Conservation (phyloP, 2,797 vertebrate species). For the Falco concolor region DNA sequence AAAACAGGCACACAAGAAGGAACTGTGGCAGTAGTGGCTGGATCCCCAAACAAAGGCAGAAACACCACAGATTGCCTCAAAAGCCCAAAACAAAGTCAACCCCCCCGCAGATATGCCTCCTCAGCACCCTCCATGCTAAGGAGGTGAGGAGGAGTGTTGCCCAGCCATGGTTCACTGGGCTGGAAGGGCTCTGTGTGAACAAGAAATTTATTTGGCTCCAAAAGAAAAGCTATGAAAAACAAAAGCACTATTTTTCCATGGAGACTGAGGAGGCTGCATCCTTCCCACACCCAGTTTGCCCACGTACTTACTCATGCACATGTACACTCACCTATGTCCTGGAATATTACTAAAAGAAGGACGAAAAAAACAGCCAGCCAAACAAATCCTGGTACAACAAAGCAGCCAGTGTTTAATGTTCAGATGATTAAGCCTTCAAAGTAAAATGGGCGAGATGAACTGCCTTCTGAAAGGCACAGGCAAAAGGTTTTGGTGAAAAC, state of each 20-base stretch:
- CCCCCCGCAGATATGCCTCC: not conserved
- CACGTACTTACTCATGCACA: not conserved
- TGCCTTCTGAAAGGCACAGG: not conserved
- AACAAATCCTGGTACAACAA: not conserved
- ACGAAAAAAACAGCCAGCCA: not conserved
- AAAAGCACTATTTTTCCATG: not conserved
- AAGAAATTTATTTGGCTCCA: not conserved
- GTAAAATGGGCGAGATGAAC: not conserved
- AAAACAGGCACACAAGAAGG: not conserved
- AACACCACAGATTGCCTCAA: not conserved
- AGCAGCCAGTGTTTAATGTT: accelerated
- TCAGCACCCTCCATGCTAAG: not conserved
- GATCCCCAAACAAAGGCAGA: not conserved
- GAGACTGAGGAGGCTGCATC: accelerated
- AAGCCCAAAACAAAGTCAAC: not conserved
- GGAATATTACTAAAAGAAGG: not conserved
- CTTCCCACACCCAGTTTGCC: not conserved
- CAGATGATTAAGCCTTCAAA: not conserved
- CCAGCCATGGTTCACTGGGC: accelerated
- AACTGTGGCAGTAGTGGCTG: not conserved
- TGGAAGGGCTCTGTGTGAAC: not conserved
- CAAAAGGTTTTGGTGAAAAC: not conserved
- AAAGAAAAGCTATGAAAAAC: not conserved
- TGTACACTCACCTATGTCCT: not conserved
- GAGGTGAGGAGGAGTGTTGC: not conserved